Conservation (phyloP, 1,140 invertebrate genomes). For the Zaprionus inermis region DNA sequence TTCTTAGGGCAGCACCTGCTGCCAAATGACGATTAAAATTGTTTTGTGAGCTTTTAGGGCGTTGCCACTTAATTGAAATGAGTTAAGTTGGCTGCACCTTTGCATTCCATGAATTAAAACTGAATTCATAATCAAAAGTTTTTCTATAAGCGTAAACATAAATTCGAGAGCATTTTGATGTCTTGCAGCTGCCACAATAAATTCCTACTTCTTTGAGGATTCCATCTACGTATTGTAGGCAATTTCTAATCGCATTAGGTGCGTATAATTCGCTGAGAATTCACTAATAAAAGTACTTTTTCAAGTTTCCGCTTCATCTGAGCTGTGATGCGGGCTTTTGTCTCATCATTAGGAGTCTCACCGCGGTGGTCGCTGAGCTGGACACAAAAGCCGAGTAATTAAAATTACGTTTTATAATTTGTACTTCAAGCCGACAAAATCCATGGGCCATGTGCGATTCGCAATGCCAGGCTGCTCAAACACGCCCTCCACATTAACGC, state of each 20-base stretch:
- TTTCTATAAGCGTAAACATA: too few species aligned
- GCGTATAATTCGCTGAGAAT: conserved; percentile 34
- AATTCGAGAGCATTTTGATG: neutral
- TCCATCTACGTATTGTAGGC: conserved; percentile 15
- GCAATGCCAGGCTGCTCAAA: conserved; percentile 16
- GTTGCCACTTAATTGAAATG: too few species aligned
- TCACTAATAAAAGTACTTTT: conserved; percentile 41
- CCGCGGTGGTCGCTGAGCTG: conserved; percentile 66
- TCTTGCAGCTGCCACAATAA: neutral
- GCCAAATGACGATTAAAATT: neutral
- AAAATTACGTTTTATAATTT: conserved; percentile 69
- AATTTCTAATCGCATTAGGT: conserved; percentile 42
- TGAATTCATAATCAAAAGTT: too few species aligned
- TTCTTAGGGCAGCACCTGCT: neutral
- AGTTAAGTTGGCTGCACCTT: too few species aligned
- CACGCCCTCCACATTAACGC: conserved; percentile 12
- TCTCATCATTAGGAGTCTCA: conserved; percentile 49
- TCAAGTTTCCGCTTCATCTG: conserved; percentile 41
- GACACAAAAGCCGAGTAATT: conserved; percentile 52
- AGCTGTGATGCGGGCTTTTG: conserved; percentile 46
- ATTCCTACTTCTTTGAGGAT: conserved; percentile 21
- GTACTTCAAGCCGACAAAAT: neutral
- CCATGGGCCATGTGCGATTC: conserved; percentile 24
- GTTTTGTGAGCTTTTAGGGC: too few species aligned
- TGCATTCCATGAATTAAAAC: too few species aligned